These are phyloP conservation scores for Macaria liturata DNA, from an alignment of 2,888 invertebrate genomes.

Conservation along the genomic window DNA sequence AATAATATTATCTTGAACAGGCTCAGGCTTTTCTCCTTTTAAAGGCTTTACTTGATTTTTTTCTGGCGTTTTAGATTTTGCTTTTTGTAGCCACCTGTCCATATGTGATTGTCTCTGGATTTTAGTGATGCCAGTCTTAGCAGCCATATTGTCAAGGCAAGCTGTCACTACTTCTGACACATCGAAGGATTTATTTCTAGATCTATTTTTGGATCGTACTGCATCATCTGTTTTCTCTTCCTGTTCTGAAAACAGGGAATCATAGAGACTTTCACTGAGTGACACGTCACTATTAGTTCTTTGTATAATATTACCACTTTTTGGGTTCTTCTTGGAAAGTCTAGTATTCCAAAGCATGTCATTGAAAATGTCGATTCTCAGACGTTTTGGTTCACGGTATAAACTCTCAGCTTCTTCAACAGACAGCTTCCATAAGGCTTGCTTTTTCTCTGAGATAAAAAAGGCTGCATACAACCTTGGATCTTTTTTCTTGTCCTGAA, in stretches of 20 bases:
- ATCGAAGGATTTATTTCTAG: slow-evolving; percentile 65
- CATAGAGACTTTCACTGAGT: slow-evolving; percentile 74
- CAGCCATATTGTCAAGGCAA: slow-evolving; percentile 77
- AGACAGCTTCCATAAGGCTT: slow-evolving; percentile 87
- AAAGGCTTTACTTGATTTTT: slow-evolving; percentile 43
- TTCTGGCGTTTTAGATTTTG: slow-evolving; percentile 78
- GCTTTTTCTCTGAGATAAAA: slow-evolving; percentile 78
- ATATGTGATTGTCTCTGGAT: slow-evolving; percentile 78
- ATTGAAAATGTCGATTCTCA: slow-evolving; percentile 82
- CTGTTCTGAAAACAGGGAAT: slow-evolving; percentile 72
- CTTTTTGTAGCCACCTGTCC: slow-evolving; percentile 79
- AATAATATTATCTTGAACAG: neutral
- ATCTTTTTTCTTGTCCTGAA: slow-evolving; percentile 80
- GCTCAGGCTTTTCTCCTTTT: slow-evolving; percentile 9
- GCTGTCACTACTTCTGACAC: slow-evolving; percentile 77
- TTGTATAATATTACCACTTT: slow-evolving; percentile 61
- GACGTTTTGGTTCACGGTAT: slow-evolving; percentile 76
- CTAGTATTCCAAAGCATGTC: slow-evolving; percentile 59
- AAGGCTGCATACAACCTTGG: slow-evolving; percentile 79
- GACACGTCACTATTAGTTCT: slow-evolving; percentile 74
- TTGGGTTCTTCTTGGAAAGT: slow-evolving; percentile 48
- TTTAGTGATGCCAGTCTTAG: slow-evolving; percentile 75
- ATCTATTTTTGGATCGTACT: slow-evolving; percentile 53
- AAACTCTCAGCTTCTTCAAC: slow-evolving; percentile 90
- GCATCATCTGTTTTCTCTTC: slow-evolving; percentile 58